Base-by-base conservation (phyloP, 2,113 vertebrate species). In the Tamias sibiricus region DNA sequence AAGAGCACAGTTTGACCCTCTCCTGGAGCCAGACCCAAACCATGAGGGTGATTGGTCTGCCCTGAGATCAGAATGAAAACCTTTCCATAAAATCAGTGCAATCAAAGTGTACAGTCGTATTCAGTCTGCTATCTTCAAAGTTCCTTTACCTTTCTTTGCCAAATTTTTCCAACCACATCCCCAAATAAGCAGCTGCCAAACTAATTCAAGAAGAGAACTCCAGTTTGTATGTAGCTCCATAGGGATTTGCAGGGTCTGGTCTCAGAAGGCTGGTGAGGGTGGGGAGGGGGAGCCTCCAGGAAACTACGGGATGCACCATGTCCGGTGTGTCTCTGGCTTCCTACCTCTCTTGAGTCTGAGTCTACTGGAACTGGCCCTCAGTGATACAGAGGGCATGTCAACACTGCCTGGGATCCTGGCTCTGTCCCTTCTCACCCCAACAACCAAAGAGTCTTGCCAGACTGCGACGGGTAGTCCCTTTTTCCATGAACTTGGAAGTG, bases 301-400 rank as follows among this genome's bases (percentile, higher is more conserved):
- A 71, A 19, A 2, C 1, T 9, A 14, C n/a, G n/a, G 11, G 11
- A 26, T 42, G 2, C 62, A 10, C 6, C 4, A 7, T 10, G 4
- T 6, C 3, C 9, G 2, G 59, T 8, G 59, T 8, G 14, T 37
- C 87, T 17, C n/a, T 37, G 13, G 17, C 4, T 26, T 5, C 14
- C 76, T 54, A 49, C 26, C 69, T 35, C 7, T 9, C 72, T 0
- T 0, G 11, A 57, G n/a, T 32, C 81, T 12, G 2, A 22, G 35
- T 14, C 64, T 6, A 7, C 66, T 11, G 40, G 35, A 10, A 1
- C 26, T 42, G 2, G 35, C 69, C 2, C 3, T 1, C 12, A 0
- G 66, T 8, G n/a, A 6, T 0, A 8, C 40, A 8, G 7, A 68
- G 54, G 47, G 9, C 10, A 0, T 1, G 35, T 28, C 80, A 14